These are phyloP conservation scores for Drosophila gunungcola DNA, from an alignment of 1,140 invertebrate genomes.

Conservation along the genomic window DNA sequence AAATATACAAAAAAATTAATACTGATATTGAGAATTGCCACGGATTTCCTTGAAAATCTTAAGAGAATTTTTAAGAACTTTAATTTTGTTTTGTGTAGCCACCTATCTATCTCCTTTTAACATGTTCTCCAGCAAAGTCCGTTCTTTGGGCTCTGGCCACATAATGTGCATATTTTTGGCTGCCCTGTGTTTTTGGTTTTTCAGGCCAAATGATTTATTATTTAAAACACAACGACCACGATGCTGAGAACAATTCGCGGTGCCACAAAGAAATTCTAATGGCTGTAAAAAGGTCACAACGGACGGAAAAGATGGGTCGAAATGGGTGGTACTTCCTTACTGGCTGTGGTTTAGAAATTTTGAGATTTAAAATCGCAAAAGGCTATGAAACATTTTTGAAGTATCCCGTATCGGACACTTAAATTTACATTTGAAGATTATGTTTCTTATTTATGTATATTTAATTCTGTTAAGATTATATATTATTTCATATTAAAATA, in stretches of 20 bases:
- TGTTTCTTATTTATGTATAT: too few relatives aligned
- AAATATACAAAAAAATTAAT: conserved; percentile 2
- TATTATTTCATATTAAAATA: too few relatives aligned
- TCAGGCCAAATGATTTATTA: conserved; percentile 80
- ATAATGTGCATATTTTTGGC: conserved; percentile 78
- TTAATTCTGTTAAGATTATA: too few relatives aligned
- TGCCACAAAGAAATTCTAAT: conserved; percentile 48
- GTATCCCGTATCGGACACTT: not conserved
- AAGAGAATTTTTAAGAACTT: not conserved
- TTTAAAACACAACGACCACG: conserved; percentile 53
- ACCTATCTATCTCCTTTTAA: conserved; percentile 4
- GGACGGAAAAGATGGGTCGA: conserved; percentile 1
- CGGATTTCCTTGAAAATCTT: too few relatives aligned
- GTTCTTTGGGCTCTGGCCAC: conserved; percentile 47
- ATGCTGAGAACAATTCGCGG: conserved; percentile 33
- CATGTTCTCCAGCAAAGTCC: not conserved
- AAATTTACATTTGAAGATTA: too few relatives aligned
- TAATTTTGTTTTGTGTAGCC: not conserved
- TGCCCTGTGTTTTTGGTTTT: conserved; percentile 46
- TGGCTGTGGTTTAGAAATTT: conserved; percentile 18
- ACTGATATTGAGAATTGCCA: too few relatives aligned
- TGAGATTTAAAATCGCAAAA: conserved; percentile 5
- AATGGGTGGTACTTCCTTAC: not conserved
- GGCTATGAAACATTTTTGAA: not conserved
- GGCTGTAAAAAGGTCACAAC: conserved; percentile 31